A percentile compares a stretch with the other conserved stretches of the same genome.
Evolutionary conservation across 2,797 vertebrate species (phyloP).

Genomic region (Triplophysa yarkandensis): DNA sequence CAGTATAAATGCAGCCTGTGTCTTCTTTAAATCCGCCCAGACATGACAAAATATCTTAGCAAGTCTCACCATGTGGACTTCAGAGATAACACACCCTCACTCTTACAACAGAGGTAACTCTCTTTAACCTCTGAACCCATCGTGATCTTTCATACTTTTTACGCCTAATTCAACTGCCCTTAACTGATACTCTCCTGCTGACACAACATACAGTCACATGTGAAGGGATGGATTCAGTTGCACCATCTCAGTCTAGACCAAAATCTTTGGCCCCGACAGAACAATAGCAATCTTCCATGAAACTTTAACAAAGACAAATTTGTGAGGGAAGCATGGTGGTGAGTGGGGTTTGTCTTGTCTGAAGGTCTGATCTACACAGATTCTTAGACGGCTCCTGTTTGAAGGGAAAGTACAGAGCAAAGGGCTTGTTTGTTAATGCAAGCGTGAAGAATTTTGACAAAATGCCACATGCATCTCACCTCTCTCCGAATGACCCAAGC

Average conservation of each 20-base stretch:
- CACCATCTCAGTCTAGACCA: neutral
- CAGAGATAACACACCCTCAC: conserved; percentile 62
- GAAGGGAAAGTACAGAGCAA: neutral
- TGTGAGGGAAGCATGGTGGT: neutral
- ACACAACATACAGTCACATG: neutral
- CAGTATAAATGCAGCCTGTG: neutral
- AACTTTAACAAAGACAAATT: conserved; percentile 50
- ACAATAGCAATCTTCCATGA: conserved; percentile 39
- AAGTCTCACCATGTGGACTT: conserved; percentile 50
- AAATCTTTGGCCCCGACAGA: conserved; percentile 16
- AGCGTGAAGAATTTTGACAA: conserved; percentile 44
- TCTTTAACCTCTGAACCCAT: conserved; percentile 31
- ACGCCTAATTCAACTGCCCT: neutral
- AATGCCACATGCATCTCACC: neutral
- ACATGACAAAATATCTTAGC: conserved; percentile 18
- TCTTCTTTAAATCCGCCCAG: neutral
- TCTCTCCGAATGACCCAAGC: neutral
- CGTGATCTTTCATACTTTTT: neutral
- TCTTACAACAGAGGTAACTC: conserved; percentile 34
- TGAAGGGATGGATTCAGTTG: neutral
- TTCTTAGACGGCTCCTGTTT: neutral
- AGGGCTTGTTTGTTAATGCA: conserved; percentile 50
- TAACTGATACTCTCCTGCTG: neutral
- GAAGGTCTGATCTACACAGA: neutral
- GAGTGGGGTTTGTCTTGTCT: neutral